Evolutionary conservation across 2,113 vertebrate species (phyloP), one percentile per base, ranked within the genome.

Genomic region (Upupa epops): DNA sequence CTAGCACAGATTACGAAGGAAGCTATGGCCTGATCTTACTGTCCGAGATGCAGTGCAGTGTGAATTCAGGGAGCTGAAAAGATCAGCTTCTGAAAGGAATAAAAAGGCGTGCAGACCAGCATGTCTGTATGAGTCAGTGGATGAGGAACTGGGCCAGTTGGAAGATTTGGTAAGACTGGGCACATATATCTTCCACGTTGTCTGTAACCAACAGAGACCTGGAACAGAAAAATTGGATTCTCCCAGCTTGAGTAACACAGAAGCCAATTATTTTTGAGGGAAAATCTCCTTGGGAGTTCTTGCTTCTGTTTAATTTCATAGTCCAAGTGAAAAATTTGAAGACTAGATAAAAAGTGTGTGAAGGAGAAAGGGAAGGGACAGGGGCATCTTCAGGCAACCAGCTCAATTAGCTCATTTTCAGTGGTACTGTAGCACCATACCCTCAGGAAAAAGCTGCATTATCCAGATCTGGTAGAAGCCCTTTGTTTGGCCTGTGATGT

Each of bases 131-230:
- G 93, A 95, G 66, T 89, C 93, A 93, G 32, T 54, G 63, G 15
- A 40, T 8, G 54, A 82, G 81, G 32, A 96, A 58, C 31, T 5
- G 31, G 58, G 86, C 86, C 91, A 95, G 58, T 11, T 94, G 88
- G 92, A 93, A 90, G 81, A 74, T 90, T 84, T 94, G 89, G 73
- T 90, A 72, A 92, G 49, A 49, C 83, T 81, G 81, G 89, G 77
- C 86, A 90, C 32, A 32, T 78, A 2, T 6, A 78, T 86, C 89
- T 89, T 79, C 80, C 89, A 84, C 89, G 49, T 68, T 78, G 45
- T 68, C 83, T 86, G 70, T 40, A 81, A 94, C 84, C 81, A 92
- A 7, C 65, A 60, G 85, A 60, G 37, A 86, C 24, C 61, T 95
- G 89, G 86, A 95, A 89, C n/a, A 86, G 70, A 84, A 75, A 69